These are phyloP conservation scores for Aegotheles bennettii DNA, from an alignment of 2,113 vertebrate genomes.

Conservation along the genomic window DNA sequence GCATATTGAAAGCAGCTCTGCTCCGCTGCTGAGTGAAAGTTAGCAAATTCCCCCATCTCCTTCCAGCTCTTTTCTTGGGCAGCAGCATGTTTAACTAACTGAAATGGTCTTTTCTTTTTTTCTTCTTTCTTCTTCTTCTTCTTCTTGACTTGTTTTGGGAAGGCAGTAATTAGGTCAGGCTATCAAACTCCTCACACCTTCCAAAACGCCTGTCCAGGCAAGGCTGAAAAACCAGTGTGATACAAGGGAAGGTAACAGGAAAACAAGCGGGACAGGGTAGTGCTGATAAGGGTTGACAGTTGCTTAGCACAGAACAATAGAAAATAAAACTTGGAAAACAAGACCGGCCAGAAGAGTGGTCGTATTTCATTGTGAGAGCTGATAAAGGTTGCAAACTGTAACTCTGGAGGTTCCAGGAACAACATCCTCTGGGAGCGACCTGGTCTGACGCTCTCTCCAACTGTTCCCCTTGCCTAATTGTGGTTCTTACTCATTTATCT, in stretches of 20 bases:
- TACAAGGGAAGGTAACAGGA: constrained; percentile 29
- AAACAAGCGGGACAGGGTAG: neutral
- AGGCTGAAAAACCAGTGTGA: neutral
- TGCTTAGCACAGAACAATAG: constrained; percentile 23
- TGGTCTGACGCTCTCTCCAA: neutral
- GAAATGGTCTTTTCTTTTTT: neutral
- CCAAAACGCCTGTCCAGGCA: neutral
- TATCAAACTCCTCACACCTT: neutral
- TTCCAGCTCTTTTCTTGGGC: constrained; percentile 8
- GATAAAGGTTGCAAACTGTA: neutral
- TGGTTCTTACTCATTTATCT: neutral
- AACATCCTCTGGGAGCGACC: neutral
- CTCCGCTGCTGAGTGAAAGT: constrained; percentile 24
- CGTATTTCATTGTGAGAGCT: neutral
- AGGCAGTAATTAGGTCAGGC: neutral
- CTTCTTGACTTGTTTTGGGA: neutral
- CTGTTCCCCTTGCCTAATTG: neutral
- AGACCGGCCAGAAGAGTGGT: neutral
- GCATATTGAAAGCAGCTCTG: constrained; percentile 42
- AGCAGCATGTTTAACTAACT: constrained; percentile 17
- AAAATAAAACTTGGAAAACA: constrained; percentile 10
- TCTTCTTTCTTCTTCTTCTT: neutral
- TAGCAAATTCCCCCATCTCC: constrained; percentile 41
- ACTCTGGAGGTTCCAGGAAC: neutral
- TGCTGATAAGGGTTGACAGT: constrained; percentile 29